Percentiles rank a stretch among this genome's conserved stretches.
These are phyloP conservation scores for Scomber scombrus DNA, from an alignment of 2,113 vertebrate genomes.

Conservation along the genomic window DNA sequence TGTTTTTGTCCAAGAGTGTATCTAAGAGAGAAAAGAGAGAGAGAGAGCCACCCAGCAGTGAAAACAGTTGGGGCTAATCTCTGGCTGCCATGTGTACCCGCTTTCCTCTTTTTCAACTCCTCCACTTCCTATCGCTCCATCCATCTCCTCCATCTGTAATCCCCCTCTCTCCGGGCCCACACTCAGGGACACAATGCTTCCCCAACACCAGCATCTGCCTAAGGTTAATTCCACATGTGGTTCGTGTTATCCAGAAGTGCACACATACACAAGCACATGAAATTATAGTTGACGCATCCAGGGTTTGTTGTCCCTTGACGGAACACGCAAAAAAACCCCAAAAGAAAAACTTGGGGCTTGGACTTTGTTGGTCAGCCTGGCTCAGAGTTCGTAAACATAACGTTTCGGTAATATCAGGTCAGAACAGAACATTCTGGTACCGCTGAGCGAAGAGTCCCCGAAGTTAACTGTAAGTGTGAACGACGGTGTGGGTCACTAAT, in stretches of 20 bases:
- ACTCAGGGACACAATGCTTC: constrained; percentile 55
- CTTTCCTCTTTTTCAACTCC: constrained; percentile 62
- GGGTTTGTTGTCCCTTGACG: constrained; percentile 39
- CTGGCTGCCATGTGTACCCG: constrained; percentile 70
- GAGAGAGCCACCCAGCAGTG: constrained; percentile 39
- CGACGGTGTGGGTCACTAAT: not conserved
- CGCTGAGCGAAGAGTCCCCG: not conserved
- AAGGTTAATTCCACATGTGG: constrained; percentile 74
- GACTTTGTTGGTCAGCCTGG: constrained; percentile 10
- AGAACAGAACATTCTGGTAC: constrained; percentile 14
- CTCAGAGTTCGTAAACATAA: constrained; percentile 16
- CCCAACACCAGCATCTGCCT: constrained; percentile 56
- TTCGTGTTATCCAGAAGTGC: constrained; percentile 56
- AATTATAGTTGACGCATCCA: constrained; percentile 58
- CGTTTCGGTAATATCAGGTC: not conserved
- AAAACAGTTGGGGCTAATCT: constrained; percentile 60
- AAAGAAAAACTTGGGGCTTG: not conserved
- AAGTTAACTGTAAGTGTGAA: not conserved
- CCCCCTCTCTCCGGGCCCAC: constrained; percentile 61
- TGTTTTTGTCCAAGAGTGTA: constrained; percentile 28
- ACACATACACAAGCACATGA: constrained; percentile 30
- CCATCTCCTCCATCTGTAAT: constrained; percentile 53
- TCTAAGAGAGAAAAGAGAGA: not conserved
- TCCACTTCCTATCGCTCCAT: constrained; percentile 59
- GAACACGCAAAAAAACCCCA: constrained; percentile 26